A percentile compares a stretch with the other conserved stretches of the same genome.
phyloP scores from a whole-genome alignment of 2,888 invertebrate genomes.

The Pterostichus niger region DNA sequence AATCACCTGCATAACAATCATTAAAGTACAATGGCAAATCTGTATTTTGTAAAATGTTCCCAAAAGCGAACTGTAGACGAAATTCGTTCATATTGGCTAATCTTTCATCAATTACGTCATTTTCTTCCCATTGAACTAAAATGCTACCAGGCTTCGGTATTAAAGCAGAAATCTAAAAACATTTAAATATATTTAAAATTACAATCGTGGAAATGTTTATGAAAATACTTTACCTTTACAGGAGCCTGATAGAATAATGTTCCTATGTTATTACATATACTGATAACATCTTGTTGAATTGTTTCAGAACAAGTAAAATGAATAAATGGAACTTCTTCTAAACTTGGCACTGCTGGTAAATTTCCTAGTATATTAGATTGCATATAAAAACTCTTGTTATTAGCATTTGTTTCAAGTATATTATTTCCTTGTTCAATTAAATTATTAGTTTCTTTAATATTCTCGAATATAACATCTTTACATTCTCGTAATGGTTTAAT shows the following conservation, averaged over 20 bases:
- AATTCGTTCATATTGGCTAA: conserved; percentile 77
- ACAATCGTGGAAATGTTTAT: too few species aligned
- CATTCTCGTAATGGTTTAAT: conserved; percentile 76
- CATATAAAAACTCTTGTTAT: conserved; percentile 71
- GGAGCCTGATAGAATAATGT: conserved; percentile 69
- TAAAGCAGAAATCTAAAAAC: conserved; percentile 77
- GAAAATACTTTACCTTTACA: conserved; percentile 72
- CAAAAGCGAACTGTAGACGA: conserved; percentile 76
- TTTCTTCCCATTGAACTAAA: conserved; percentile 79
- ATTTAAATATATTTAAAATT: too few species aligned
- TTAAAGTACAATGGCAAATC: conserved; percentile 73
- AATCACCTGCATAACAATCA: conserved; percentile 76
- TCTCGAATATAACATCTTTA: conserved; percentile 74
- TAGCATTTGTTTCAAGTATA: conserved; percentile 64
- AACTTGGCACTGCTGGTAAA: conserved; percentile 79
- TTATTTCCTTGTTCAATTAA: conserved; percentile 73
- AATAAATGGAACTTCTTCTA: conserved; percentile 80
- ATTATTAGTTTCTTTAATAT: conserved; percentile 74
- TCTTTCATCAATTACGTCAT: conserved; percentile 75
- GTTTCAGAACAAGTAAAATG: conserved; percentile 73
- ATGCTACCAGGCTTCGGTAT: conserved; percentile 79
- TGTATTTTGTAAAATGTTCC: conserved; percentile 74
- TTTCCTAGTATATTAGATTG: conserved; percentile 75
- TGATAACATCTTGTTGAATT: conserved; percentile 26
- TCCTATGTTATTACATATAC: conserved; percentile 29